Percentiles rank a stretch among this genome's conserved stretches.
These are phyloP conservation scores for Allolobophora icterica DNA, from an alignment of 2,888 invertebrate genomes.

Conservation along the genomic window DNA sequence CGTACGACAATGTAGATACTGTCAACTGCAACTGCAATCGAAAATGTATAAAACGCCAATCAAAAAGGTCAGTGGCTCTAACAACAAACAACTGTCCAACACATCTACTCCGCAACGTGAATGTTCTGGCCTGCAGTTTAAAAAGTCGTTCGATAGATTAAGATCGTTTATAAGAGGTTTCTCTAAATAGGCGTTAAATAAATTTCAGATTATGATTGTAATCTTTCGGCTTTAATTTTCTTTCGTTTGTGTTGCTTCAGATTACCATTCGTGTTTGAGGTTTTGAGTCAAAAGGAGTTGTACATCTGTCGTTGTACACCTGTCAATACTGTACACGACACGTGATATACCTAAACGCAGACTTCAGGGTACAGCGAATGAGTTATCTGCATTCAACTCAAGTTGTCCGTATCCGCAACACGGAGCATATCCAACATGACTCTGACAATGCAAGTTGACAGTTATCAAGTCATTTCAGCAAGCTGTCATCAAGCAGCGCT, in stretches of 20 bases:
- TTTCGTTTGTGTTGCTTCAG: not conserved
- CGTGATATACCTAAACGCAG: not conserved
- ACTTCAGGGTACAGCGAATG: not conserved
- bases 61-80: no score
- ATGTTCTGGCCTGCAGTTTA: no score
- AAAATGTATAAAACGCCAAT: no score
- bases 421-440: not conserved
- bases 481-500: not conserved
- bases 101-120: no score
- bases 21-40: no score
- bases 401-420: not conserved
- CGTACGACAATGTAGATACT: no score
- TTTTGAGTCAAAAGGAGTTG: not conserved
- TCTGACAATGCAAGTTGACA: not conserved
- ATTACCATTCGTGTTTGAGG: not conserved
- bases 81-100: no score
- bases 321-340: not conserved
- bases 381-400: not conserved
- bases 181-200: not conserved
- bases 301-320: not conserved
- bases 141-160: no score
- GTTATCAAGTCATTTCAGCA: not conserved
- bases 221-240: not conserved
- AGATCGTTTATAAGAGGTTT: not conserved
- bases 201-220: not conserved